Evolutionary conservation across 1,140 invertebrate genomes (phyloP).

Genomic region (Tenebrio molitor): DNA sequence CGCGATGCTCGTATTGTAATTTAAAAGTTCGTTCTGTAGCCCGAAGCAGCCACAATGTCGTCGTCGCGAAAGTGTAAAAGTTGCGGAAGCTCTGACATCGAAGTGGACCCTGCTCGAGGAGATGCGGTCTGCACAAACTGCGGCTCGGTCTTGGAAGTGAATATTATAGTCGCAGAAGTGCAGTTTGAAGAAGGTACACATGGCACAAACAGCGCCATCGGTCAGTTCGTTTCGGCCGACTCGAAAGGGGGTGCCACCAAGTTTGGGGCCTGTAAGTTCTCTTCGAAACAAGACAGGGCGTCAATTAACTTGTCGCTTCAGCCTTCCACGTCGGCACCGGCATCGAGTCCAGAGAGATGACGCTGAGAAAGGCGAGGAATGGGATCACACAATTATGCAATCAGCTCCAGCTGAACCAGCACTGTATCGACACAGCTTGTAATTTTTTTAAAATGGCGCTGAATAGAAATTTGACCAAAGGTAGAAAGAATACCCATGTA

Average conservation of each 20-base stretch:
- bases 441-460: conserved; percentile 98
- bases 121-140: conserved; percentile 97
- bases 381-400: conserved; percentile 85
- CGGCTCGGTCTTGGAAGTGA: conserved; percentile 95
- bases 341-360: conserved; percentile 91
- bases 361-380: conserved; percentile 87
- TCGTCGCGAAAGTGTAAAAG: conserved; percentile 86
- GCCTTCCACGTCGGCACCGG: conserved; percentile 86
- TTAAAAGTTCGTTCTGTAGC: no score
- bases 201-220: conserved; percentile 89
- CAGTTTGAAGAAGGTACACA: conserved; percentile 95
- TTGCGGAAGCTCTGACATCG: conserved; percentile 95
- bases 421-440: conserved; percentile 93
- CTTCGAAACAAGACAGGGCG: no score
- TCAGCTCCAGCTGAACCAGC: conserved; percentile 87
- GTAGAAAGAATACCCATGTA: conserved; percentile 91
- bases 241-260: conserved; percentile 85
- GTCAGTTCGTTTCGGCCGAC: conserved; percentile 93
- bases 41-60: conserved; percentile 58
- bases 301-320: conserved; percentile 50
- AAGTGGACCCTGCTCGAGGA: conserved; percentile 91
- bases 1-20: no score
- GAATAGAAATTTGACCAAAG: conserved; percentile 88
- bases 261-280: conserved; percentile 76
- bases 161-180: conserved; percentile 95